Evolutionary conservation across 2,797 vertebrate genomes (phyloP), one percentile per base, ranked within the genome.

Genomic region (Lates japonicus): DNA sequence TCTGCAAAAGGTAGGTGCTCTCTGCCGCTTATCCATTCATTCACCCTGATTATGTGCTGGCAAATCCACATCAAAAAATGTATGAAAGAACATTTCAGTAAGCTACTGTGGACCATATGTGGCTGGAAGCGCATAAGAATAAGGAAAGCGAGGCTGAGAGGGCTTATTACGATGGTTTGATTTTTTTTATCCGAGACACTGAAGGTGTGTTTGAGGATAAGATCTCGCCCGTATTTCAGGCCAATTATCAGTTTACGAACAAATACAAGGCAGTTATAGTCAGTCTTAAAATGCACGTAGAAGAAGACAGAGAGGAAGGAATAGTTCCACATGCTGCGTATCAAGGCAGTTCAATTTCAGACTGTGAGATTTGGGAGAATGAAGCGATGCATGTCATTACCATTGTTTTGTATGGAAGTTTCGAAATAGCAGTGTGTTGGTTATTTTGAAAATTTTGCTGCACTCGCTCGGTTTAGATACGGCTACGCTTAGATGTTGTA

Each of bases 141-240:
- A 76, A 76, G 4, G 25, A 67, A 62, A 70, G 44, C 5, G 20
- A 59, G 63, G 55, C 59, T 9, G 2, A 67, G 69, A 72, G 51
- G 73, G 37, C 55, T 68, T 64, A 73, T 80, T 79, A 76, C 41
- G 76, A 76, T 63, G 78, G 85, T n/a, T n/a, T n/a, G n/a, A n/a
- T n/a, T n/a, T n/a, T n/a, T 79, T 84, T 88, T 76, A 86, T 88
- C 79, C 84, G 33, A 87, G 83, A 85, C 83, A 81, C 80, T 80
- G 80, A 84, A 66, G 59, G 81, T 73, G 74, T 78, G 69, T 74
- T 78, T 79, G 78, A 71, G 84, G 81, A 89, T 82, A 80, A 77
- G 44, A 78, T 80, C 85, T 78, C 48, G 66, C 60, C 66, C n/a
- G 67, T 67, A 57, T 87, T n/a, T n/a, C 72, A 57, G 75, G 63